A percentile compares a stretch with the other conserved stretches of the same genome.
These are phyloP conservation scores for Allolobophora icterica DNA, from an alignment of 2,888 invertebrate genomes.

Conservation along the genomic window DNA sequence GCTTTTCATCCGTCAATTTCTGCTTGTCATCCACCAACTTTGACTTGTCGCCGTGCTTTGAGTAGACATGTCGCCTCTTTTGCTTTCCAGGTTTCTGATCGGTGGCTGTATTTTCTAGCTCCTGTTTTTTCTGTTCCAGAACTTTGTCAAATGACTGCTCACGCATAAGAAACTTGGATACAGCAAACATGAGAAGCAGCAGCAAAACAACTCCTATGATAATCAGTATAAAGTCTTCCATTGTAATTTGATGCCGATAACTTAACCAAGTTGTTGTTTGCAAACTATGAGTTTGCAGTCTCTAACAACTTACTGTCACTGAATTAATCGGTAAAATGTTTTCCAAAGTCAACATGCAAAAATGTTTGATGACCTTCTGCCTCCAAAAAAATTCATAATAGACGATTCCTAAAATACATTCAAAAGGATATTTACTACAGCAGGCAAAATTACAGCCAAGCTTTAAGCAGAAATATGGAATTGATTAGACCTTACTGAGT, in stretches of 20 bases:
- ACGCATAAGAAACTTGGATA: slow-evolving; percentile 23
- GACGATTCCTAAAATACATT: neutral
- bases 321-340: neutral
- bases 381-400: neutral
- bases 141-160: slow-evolving; percentile 12
- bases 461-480: too few species aligned
- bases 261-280: neutral
- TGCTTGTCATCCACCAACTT: neutral
- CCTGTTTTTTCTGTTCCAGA: neutral
- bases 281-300: neutral
- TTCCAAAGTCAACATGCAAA: neutral
- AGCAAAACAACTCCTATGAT: slow-evolving; percentile 14
- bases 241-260: neutral
- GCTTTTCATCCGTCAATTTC: neutral
- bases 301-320: neutral
- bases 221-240: slow-evolving; percentile 22
- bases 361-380: neutral
- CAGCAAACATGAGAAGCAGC: neutral
- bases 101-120: neutral
- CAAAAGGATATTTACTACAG: neutral
- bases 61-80: slow-evolving; percentile 18
- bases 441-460: neutral
- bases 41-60: slow-evolving; percentile 19
- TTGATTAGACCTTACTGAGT: too few species aligned
- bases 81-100: slow-evolving; percentile 25